Evolutionary conservation across 2,888 invertebrate species (phyloP).

Genomic region (Bombylius major): DNA sequence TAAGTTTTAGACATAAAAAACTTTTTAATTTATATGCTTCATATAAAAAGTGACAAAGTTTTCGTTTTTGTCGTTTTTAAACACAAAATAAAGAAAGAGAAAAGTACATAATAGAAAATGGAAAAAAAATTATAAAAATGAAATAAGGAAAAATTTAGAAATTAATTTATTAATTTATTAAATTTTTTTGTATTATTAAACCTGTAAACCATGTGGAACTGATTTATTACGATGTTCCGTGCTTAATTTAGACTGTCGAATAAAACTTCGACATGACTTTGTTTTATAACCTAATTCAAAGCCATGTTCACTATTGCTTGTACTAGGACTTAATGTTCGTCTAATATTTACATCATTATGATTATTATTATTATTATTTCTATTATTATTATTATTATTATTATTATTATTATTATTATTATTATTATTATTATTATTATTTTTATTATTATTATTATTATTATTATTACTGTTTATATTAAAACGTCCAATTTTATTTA

Average conservation of each 20-base stretch:
- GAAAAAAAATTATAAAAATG: too few relatives aligned
- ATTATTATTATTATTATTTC: not conserved
- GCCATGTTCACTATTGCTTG: conserved; percentile 18
- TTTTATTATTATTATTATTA: not conserved
- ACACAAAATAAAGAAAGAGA: too few relatives aligned
- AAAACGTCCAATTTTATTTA: not conserved
- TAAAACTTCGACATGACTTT: conserved; percentile 24
- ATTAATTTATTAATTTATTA: too few relatives aligned
- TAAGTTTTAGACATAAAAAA: too few relatives aligned
- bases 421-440: conserved; percentile 1
- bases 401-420: conserved; percentile 1
- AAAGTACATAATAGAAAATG: too few relatives aligned
- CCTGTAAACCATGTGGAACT: conserved; percentile 25
- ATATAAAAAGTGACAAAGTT: too few relatives aligned
- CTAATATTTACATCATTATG: conserved; percentile 2
- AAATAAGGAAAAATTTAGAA: too few relatives aligned
- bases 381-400: not conserved
- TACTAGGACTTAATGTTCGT: conserved; percentile 17
- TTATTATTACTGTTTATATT: not conserved
- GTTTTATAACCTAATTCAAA: conserved; percentile 21
- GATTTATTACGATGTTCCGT: conserved; percentile 25
- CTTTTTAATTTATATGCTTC: too few relatives aligned
- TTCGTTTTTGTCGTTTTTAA: too few relatives aligned
- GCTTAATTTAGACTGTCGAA: conserved; percentile 20
- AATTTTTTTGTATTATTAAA: too few relatives aligned